These are phyloP conservation scores for Drosophila lacicola DNA, from an alignment of 2,888 invertebrate genomes.

Conservation along the genomic window DNA sequence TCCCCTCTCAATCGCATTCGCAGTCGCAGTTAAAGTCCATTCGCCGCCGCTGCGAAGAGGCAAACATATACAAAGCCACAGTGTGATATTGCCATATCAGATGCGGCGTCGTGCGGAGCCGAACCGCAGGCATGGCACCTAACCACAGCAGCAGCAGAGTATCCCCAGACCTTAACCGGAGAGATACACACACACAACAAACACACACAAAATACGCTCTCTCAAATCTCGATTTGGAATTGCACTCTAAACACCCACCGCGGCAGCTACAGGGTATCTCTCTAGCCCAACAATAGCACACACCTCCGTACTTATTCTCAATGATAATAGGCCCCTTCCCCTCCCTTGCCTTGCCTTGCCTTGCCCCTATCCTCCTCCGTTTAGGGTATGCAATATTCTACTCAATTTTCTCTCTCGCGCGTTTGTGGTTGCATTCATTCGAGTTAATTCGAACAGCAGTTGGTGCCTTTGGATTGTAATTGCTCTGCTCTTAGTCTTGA, in stretches of 20 bases:
- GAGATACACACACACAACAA: constrained; percentile 20
- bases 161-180: constrained; percentile 34
- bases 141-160: constrained; percentile 56
- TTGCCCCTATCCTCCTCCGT: constrained; percentile 6
- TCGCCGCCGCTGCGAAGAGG: constrained; percentile 29
- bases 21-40: constrained; percentile 21
- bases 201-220: constrained; percentile 11
- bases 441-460: neutral
- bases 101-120: constrained; percentile 54
- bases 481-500: neutral
- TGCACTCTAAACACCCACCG: constrained; percentile 42
- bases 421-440: constrained; percentile 4
- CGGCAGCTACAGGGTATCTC: constrained; percentile 30
- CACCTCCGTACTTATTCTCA: too few species aligned
- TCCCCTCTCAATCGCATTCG: constrained; percentile 7
- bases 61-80: constrained; percentile 52
- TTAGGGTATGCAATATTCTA: constrained; percentile 29
- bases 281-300: constrained; percentile 4
- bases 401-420: neutral
- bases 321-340: constrained; percentile 23
- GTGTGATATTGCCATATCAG: constrained; percentile 73
- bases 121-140: constrained; percentile 66
- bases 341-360: too few species aligned
- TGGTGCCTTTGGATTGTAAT: neutral
- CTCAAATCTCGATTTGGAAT: constrained; percentile 32